Base-by-base conservation (phyloP, 1,140 invertebrate genomes). In the Macrocentrus cingulum region DNA sequence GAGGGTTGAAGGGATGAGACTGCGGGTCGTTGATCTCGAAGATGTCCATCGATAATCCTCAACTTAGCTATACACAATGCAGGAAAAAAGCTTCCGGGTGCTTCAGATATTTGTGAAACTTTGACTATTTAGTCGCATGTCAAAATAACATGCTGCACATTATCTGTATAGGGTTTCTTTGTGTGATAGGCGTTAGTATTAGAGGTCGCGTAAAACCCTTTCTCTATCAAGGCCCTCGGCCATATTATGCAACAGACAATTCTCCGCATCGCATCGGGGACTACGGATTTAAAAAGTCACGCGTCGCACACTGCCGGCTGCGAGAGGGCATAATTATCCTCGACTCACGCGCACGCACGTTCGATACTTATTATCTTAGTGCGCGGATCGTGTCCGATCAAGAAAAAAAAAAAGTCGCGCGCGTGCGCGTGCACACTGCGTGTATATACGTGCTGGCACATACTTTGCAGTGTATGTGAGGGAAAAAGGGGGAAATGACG, bases 141-240 rank as follows among this genome's bases (percentile, higher is more conserved):
- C n/a, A n/a, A n/a, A n/a, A n/a, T 34, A 22, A 29, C 52, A 55
- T 69, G 62, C 68, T 71, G 69, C 67, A 69, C 60, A 64, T 59
- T 61, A 64, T n/a, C 37, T 15, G 5, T 15, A 11, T 39, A 6
- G 1, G 9, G 4, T 29, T 29, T 29, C 25, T 29, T 29, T 29
- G 25, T 29, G 9, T 29, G 9, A 5, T 9, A 29, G n/a, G n/a
- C n/a, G n/a, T n/a, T n/a, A n/a, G n/a, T n/a, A n/a, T n/a, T n/a
- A n/a, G n/a, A n/a, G n/a, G n/a, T 29, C 25, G 4, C 4, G 25
- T 9, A 29, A 29, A 29, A 29, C 25, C 25, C 15, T n/a, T 39
- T 39, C 1, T 39, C 1, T 39, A 13, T 39, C 5, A n/a, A 39
- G n/a, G 37, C 11, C 1, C 37, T 39, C 2, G 15, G 11, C 6